Percentiles rank a stretch among this genome's conserved stretches.
These are phyloP conservation scores for Aradophagus sp. DNA, from an alignment of 1,140 invertebrate species.

Conservation along the genomic window DNA sequence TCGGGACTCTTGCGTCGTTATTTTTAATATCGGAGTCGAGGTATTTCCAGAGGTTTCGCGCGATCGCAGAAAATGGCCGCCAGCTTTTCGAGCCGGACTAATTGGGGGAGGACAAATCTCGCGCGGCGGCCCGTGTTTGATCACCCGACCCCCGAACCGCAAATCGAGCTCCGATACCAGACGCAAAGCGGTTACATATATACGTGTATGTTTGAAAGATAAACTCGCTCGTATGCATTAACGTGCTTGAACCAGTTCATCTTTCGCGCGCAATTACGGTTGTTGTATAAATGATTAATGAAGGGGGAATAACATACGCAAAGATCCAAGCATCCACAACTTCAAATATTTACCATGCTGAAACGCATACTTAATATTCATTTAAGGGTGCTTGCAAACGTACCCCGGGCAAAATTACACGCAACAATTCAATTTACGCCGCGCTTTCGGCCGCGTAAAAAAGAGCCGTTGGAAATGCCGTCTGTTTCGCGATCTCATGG, in stretches of 20 bases:
- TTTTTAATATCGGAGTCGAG: too few relatives aligned
- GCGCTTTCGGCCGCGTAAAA: conserved; percentile 6
- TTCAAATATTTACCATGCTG: conserved; percentile 49
- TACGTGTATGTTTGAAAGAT: conserved; percentile 47
- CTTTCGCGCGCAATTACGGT: conserved; percentile 53
- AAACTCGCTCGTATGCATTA: conserved; percentile 49
- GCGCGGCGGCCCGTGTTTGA: conserved; percentile 25
- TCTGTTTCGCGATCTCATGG: too few relatives aligned
- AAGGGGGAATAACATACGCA: conserved; percentile 43
- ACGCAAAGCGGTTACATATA: conserved; percentile 46
- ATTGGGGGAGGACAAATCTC: too few relatives aligned
- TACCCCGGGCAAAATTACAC: conserved; percentile 26
- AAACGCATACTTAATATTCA: conserved; percentile 49
- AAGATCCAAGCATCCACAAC: conserved; percentile 46
- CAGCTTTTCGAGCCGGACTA: conserved; percentile 30
- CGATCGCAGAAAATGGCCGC: too few relatives aligned
- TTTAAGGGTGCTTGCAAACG: conserved; percentile 43
- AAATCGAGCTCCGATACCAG: conserved; percentile 48
- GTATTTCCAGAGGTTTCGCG: too few relatives aligned
- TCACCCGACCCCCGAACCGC: conserved; percentile 41
- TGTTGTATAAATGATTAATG: conserved; percentile 52
- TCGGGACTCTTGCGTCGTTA: too few relatives aligned
- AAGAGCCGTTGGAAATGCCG: too few relatives aligned
- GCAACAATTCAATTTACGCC: conserved; percentile 34
- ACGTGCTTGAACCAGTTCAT: conserved; percentile 53